These are phyloP conservation scores for Sylvilagus floridanus DNA, from an alignment of 2,797 vertebrate species.

Conservation along the genomic window DNA sequence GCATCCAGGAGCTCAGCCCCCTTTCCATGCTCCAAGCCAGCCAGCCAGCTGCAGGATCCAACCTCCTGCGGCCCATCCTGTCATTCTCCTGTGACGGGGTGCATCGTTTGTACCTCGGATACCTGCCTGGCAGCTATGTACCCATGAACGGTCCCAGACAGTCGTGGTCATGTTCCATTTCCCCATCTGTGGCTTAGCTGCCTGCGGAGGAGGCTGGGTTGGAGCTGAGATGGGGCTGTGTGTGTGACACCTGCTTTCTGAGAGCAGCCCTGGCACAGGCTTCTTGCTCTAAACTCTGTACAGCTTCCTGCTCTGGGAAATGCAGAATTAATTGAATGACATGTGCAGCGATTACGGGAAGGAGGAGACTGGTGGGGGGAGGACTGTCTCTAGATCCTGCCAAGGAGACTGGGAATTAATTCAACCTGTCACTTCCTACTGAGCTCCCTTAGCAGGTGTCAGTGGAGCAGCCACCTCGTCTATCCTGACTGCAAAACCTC, in stretches of 20 bases:
- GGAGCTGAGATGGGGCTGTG: not conserved
- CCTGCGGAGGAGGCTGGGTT: not conserved
- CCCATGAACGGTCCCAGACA: not conserved
- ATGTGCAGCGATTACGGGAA: slow-evolving; percentile 72
- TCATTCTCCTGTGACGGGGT: not conserved
- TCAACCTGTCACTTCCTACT: slow-evolving; percentile 64
- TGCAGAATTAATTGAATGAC: slow-evolving; percentile 80
- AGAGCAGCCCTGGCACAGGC: slow-evolving; percentile 28
- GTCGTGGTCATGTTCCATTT: not conserved
- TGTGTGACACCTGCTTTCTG: slow-evolving; percentile 26
- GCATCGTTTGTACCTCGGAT: not conserved
- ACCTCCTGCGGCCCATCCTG: no score
- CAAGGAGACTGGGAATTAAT: slow-evolving; percentile 71
- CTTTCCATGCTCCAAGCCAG: not conserved
- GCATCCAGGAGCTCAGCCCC: not conserved
- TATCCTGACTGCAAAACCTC: not conserved
- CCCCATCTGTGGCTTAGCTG: slow-evolving; percentile 14
- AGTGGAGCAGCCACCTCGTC: not conserved
- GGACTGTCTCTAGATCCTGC: slow-evolving; percentile 60
- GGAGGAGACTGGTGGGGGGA: slow-evolving; percentile 17
- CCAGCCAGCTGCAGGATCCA: not conserved
- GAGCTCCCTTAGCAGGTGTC: slow-evolving; percentile 72
- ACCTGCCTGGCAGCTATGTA: not conserved
- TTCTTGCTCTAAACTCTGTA: slow-evolving; percentile 22
- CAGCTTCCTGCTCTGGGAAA: slow-evolving; percentile 78